phyloP scores from a whole-genome alignment of 2,113 vertebrate genomes.

The Ahaetulla prasina region DNA sequence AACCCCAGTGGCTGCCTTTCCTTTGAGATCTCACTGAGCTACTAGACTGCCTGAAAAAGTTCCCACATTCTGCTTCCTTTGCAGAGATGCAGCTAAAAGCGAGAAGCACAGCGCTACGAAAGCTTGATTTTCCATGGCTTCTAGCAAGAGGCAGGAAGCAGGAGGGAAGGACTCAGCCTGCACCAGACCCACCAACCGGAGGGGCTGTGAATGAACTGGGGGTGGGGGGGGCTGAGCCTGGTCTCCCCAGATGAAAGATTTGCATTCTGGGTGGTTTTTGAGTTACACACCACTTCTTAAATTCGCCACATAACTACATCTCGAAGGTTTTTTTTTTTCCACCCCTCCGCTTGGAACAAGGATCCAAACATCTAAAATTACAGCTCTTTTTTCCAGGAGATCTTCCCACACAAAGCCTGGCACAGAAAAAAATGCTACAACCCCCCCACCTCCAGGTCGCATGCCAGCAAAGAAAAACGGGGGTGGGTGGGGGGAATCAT shows the following conservation, averaged over 20 bases:
- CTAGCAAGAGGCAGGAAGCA: not conserved
- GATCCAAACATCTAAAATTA: constrained; percentile 15
- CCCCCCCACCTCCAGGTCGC: not conserved
- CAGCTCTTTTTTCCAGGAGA: constrained; percentile 7
- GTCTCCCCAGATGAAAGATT: not conserved
- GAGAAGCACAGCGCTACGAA: not conserved
- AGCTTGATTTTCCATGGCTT: not conserved
- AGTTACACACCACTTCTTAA: constrained; percentile 9
- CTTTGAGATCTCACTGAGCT: not conserved
- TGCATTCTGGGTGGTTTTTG: not conserved
- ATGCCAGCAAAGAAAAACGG: not conserved
- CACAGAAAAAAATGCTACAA: not conserved
- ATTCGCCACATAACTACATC: not conserved
- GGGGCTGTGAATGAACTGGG: not conserved
- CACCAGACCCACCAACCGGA: not conserved
- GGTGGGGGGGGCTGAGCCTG: not conserved
- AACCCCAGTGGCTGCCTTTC: not conserved
- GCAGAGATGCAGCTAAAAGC: not conserved
- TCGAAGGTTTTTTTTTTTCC: constrained; percentile 2
- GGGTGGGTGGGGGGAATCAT: not conserved
- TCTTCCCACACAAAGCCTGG: not conserved
- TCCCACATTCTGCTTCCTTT: not conserved
- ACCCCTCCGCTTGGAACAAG: constrained; percentile 26
- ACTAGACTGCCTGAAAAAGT: not conserved
- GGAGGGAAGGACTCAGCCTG: not conserved